These are phyloP conservation scores for Bombus confusus DNA, from an alignment of 1,140 invertebrate species.

Conservation along the genomic window DNA sequence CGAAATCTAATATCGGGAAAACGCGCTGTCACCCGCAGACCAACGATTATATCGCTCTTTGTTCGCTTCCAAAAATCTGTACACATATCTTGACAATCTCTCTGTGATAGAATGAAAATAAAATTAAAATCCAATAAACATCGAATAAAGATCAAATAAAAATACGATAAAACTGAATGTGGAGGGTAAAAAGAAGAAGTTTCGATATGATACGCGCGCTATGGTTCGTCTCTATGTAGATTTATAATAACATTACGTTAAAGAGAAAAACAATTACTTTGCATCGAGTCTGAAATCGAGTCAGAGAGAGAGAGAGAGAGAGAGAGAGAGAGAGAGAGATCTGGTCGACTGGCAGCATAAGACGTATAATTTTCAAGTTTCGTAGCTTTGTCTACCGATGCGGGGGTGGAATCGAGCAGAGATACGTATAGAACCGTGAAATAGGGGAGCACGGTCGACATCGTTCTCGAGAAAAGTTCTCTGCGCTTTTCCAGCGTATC, in stretches of 20 bases:
- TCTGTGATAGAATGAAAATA: neutral
- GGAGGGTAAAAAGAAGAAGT: neutral
- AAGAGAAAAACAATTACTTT: neutral
- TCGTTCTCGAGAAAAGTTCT: slow-evolving; percentile 19
- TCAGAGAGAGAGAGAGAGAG: neutral
- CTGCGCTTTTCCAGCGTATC: neutral
- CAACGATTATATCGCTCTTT: neutral
- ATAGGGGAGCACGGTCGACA: slow-evolving; percentile 45
- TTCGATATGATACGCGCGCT: too few relatives aligned
- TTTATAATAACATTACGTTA: neutral
- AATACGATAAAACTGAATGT: too few relatives aligned
- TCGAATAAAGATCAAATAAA: too few relatives aligned
- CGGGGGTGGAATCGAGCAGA: neutral
- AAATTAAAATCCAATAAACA: neutral
- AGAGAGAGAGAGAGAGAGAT: neutral
- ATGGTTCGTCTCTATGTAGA: neutral
- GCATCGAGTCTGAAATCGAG: neutral
- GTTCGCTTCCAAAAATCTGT: neutral
- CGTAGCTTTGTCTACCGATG: neutral
- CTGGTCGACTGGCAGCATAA: neutral
- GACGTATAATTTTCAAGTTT: slow-evolving; percentile 27
- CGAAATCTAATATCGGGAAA: neutral
- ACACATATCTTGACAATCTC: neutral
- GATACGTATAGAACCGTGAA: neutral
- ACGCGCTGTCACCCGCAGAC: neutral